phyloP scores from a whole-genome alignment of 2,113 vertebrate species.

The Panthera uncia region DNA sequence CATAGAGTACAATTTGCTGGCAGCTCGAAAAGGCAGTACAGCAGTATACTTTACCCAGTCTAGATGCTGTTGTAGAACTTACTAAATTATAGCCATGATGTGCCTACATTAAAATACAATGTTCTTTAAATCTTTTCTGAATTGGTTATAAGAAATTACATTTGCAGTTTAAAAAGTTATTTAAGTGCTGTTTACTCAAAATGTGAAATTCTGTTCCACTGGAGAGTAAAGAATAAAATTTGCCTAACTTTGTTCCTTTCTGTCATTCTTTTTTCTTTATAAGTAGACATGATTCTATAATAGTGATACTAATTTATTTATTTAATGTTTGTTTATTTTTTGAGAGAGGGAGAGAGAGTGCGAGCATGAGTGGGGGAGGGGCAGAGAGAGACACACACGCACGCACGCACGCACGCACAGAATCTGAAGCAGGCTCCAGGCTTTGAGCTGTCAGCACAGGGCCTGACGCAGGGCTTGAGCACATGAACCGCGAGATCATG shows the following conservation, averaged over 20 bases:
- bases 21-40: not conserved
- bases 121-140: conserved; percentile 2
- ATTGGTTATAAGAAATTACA: conserved; percentile 10
- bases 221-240: not conserved
- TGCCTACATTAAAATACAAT: not conserved
- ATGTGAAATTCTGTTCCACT: not conserved
- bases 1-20: not conserved
- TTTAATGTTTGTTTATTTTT: too few species aligned
- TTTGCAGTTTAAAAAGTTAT: not conserved
- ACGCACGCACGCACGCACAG: too few species aligned
- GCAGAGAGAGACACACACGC: too few species aligned
- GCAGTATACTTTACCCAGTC: not conserved
- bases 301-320: conserved; percentile 14
- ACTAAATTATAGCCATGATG: not conserved
- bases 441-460: too few species aligned
- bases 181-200: not conserved
- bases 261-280: not conserved
- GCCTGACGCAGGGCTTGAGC: too few species aligned
- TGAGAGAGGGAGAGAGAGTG: too few species aligned
- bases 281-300: conserved; percentile 18
- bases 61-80: not conserved
- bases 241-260: not conserved
- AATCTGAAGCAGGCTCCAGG: too few species aligned
- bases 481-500: too few species aligned
- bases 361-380: too few species aligned